These are phyloP conservation scores for Drosophila biarmipes DNA, from an alignment of 1,140 invertebrate species.

Conservation along the genomic window DNA sequence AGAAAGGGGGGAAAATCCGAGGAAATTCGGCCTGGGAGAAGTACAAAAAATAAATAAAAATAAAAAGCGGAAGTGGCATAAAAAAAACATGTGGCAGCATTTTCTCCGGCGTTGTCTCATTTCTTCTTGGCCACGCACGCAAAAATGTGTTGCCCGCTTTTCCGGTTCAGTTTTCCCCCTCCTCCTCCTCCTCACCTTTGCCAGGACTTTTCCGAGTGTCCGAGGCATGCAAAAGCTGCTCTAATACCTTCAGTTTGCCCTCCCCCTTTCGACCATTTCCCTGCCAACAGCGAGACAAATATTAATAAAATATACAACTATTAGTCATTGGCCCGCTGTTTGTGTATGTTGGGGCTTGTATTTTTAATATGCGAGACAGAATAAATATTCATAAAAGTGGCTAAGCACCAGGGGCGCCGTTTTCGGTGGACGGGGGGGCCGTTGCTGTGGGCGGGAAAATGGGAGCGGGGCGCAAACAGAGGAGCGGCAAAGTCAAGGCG, in stretches of 20 bases:
- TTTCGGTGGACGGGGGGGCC: neutral
- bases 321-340: conserved; percentile 71
- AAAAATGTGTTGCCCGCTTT: conserved; percentile 72
- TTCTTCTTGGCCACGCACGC: conserved; percentile 67
- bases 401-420: conserved; percentile 26
- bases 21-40: conserved; percentile 1
- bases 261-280: neutral
- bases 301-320: conserved; percentile 84
- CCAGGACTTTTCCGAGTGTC: conserved; percentile 4
- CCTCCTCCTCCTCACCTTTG: conserved; percentile 26
- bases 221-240: conserved; percentile 24
- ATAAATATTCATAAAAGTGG: conserved; percentile 81
- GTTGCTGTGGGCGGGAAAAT: neutral
- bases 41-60: conserved; percentile 69
- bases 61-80: conserved; percentile 77
- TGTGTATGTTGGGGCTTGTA: conserved; percentile 64
- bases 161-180: conserved; percentile 20
- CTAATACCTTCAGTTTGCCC: conserved; percentile 27
- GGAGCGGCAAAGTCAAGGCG: conserved; percentile 43
- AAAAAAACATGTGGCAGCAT: conserved; percentile 79
- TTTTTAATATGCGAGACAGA: conserved; percentile 81
- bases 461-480: conserved; percentile 1
- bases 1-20: conserved; percentile 1
- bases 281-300: conserved; percentile 66
- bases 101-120: conserved; percentile 26